These are phyloP conservation scores for Lucinisca nassula DNA, from an alignment of 2,888 invertebrate genomes.

Conservation along the genomic window DNA sequence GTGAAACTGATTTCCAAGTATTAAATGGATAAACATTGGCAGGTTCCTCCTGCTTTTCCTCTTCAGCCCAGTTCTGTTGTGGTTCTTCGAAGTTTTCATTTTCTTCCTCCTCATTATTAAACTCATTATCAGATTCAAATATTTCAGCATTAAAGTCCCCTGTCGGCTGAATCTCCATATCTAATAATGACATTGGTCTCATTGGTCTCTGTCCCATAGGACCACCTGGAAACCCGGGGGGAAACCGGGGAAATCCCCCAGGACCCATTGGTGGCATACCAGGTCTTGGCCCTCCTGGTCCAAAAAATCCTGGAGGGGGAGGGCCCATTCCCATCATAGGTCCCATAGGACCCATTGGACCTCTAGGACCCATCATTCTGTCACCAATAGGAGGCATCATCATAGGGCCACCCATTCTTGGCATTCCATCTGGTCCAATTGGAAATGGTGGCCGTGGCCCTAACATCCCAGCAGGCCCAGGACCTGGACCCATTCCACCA, in stretches of 20 bases:
- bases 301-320: slow-evolving; percentile 25
- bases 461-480: slow-evolving; percentile 38
- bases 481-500: slow-evolving; percentile 8
- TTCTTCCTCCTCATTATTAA: slow-evolving; percentile 34
- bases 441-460: slow-evolving; percentile 56
- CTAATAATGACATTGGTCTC: slow-evolving; percentile 58
- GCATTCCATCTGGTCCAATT: slow-evolving; percentile 46
- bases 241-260: slow-evolving; percentile 59
- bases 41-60: slow-evolving; percentile 23
- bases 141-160: slow-evolving; percentile 43
- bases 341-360: slow-evolving; percentile 54
- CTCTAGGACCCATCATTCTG: slow-evolving; percentile 61
- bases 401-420: slow-evolving; percentile 49
- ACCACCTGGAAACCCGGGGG: slow-evolving; percentile 52
- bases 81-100: slow-evolving; percentile 7
- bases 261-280: slow-evolving; percentile 40
- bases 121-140: slow-evolving; percentile 46
- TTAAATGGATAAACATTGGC: slow-evolving; percentile 48
- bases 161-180: slow-evolving; percentile 59
- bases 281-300: slow-evolving; percentile 53
- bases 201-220: slow-evolving; percentile 40
- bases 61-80: neutral
- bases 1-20: slow-evolving; percentile 55
- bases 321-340: slow-evolving; percentile 61
- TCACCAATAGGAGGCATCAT: slow-evolving; percentile 35